Percentiles rank a stretch among this genome's conserved stretches.
These are phyloP conservation scores for Chaenogobius annularis DNA, from an alignment of 2,113 vertebrate genomes.

Conservation along the genomic window DNA sequence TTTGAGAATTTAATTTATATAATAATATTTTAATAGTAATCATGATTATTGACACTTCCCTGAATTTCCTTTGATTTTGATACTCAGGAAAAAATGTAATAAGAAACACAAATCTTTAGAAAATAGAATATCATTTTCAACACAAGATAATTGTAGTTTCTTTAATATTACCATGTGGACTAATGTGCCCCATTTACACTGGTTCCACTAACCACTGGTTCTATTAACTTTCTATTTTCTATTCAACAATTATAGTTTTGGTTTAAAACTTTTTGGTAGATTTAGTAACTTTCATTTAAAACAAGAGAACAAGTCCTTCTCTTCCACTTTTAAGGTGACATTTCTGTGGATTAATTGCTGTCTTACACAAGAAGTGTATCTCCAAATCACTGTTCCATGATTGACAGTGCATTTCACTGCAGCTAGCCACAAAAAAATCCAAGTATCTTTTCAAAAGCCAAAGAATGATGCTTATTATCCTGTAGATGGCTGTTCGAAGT, in stretches of 20 bases:
- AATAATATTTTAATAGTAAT: too few species aligned
- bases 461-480: neutral
- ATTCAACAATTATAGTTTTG: neutral
- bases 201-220: neutral
- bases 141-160: too few species aligned
- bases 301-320: neutral
- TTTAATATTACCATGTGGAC: too few species aligned
- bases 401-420: neutral
- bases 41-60: too few species aligned
- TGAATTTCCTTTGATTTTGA: too few species aligned
- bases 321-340: neutral
- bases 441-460: neutral
- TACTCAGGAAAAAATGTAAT: too few species aligned
- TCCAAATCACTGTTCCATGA: neutral
- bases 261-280: neutral
- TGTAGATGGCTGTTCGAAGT: neutral
- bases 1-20: too few species aligned
- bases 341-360: slow-evolving; percentile 1
- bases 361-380: neutral
- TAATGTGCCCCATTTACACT: neutral
- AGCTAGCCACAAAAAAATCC: neutral
- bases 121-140: too few species aligned
- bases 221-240: neutral
- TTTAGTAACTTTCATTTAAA: neutral
- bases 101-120: too few species aligned